Evolutionary conservation across 2,113 vertebrate species (phyloP), one percentile per base, ranked within the genome.

Genomic region (Serilophus lunatus): DNA sequence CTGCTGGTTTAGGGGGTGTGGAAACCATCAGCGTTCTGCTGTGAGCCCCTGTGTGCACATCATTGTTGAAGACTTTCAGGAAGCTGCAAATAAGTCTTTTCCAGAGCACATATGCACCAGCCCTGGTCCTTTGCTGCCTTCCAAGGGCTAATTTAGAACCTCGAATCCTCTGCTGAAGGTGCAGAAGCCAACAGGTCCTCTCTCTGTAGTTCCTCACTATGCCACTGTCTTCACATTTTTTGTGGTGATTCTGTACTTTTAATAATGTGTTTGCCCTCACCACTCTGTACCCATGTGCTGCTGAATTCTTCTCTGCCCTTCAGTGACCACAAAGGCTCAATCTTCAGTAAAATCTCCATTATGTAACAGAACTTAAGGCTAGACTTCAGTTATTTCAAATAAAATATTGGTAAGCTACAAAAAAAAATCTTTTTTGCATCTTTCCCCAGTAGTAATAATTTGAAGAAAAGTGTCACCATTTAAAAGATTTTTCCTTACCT

Each of bases 41-140:
- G 71, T 49, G 57, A 83, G 86, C 49, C n/a, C 2, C 29, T 6
- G 0, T 2, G 3, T 35, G 12, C 36, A 6, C 3, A 0, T 8
- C n/a, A 3, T 13, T 9, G 38, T 15, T 59, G 19, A 42, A 83
- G 42, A 26, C 47, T 33, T 76, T 42, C 35, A n/a, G 65, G 50
- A 78, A 69, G 54, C 38, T 69, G 63, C 59, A 60, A 28, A 31
- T 5, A 22, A 24, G 18, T 18, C 10, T 25, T 89, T 79, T 44
- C 49, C 74, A 68, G 81, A 71, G 44, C 0, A 2, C 12, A 33
- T 23, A n/a, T 38, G 75, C 36, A 47, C 29, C 42, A 33, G 7
- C 26, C 45, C 45, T 16, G 25, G 50, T 38, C 60, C 42, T 90
- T 74, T 74, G 13, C 35, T 74, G 2, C 60, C 47, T 94, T 56